Evolutionary conservation across 2,888 invertebrate genomes (phyloP), one percentile per base, ranked within the genome.

Genomic region (Saturnia japonica): DNA sequence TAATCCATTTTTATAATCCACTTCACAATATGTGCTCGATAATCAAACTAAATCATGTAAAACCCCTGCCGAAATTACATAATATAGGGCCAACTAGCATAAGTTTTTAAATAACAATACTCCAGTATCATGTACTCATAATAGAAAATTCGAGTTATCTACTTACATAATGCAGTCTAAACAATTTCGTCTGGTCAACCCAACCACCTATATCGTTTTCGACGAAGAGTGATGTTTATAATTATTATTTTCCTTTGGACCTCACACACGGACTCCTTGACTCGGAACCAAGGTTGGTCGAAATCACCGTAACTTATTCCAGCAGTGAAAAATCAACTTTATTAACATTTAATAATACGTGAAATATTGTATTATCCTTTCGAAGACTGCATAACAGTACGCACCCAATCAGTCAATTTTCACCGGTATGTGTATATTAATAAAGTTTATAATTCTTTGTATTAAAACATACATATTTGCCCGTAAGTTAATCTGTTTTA

Each of bases 231-330:
- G 73, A 77, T 75, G 76, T 78, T 76, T 79, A 69, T 76, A n/a
- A n/a, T n/a, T n/a, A n/a, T n/a, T n/a, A 78, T 78, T 77, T 82
- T 83, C 77, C 76, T 71, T 78, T 11, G 79, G 85, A 85, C 85
- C 85, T 69, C 85, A 84, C 85, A 81, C 82, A 80, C 75, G 74
- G 78, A 64, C 42, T 47, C 66, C 64, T 60, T 71, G 72, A 25
- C 34, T 9, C 51, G 64, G 22, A n/a, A 51, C 42, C 12, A n/a
- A 64, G 66, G 14, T 22, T 60, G n/a, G 9, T 45, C 43, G 19
- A 68, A 0, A 34, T 11, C 2, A 43, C 43, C 8, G 12, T 40
- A 43, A 62, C 28, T 57, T 64, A 51, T 51, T 69, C 34, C 9
- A n/a, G n/a, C 16, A 34, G 1, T 47, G n/a, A 47, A n/a, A 22